These are phyloP conservation scores for Aptenodytes patagonicus DNA, from an alignment of 2,113 vertebrate genomes.

Conservation along the genomic window DNA sequence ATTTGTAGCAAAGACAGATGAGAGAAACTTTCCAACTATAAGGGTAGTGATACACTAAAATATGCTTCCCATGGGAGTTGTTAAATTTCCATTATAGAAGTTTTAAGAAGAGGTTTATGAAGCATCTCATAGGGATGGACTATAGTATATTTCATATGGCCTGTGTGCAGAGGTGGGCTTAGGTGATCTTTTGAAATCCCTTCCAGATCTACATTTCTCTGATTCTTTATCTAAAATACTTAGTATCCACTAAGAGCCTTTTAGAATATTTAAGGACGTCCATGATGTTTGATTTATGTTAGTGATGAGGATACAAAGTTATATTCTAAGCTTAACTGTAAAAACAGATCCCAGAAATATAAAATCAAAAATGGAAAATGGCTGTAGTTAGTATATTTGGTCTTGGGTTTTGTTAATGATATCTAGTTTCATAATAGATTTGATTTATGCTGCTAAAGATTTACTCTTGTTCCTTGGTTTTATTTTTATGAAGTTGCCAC, in stretches of 20 bases:
- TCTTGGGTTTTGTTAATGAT: slow-evolving; percentile 2
- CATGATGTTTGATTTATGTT: slow-evolving; percentile 12
- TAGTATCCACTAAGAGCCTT: slow-evolving; percentile 8
- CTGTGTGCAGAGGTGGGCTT: slow-evolving; percentile 1
- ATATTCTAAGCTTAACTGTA: neutral
- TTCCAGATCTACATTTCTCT: slow-evolving; percentile 30
- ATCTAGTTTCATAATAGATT: neutral
- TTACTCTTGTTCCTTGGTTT: neutral
- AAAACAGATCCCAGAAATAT: neutral
- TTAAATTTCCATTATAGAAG: slow-evolving; percentile 49
- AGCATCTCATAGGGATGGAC: slow-evolving; percentile 52
- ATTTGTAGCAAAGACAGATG: slow-evolving; percentile 37
- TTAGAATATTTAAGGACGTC: slow-evolving; percentile 29
- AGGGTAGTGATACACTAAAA: slow-evolving; percentile 14
- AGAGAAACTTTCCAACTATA: slow-evolving; percentile 45
- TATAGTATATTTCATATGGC: slow-evolving; percentile 29
- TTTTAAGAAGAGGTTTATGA: slow-evolving; percentile 43
- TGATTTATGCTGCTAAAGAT: neutral
- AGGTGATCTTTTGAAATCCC: slow-evolving; percentile 33
- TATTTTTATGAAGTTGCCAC: neutral
- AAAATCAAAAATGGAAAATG: neutral
- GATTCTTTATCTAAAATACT: slow-evolving; percentile 14
- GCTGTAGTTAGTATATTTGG: neutral
- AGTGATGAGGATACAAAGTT: slow-evolving; percentile 7
- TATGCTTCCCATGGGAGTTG: slow-evolving; percentile 63